Evolutionary conservation across 1,140 invertebrate genomes (phyloP), one percentile per base, ranked within the genome.

Genomic region (Dendrolimus kikuchii): DNA sequence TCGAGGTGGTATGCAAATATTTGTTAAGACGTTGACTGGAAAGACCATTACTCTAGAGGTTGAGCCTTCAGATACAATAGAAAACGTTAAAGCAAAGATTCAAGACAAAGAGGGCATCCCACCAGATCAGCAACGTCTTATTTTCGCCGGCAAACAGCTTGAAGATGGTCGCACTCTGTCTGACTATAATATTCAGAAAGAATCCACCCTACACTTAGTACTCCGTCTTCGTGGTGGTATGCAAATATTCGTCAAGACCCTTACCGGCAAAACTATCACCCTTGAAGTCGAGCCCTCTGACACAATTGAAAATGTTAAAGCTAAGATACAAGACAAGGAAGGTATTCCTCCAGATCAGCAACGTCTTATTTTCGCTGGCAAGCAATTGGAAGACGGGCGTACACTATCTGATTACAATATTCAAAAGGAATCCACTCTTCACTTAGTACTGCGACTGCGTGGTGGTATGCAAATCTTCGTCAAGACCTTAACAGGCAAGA

Each of bases 1-100:
- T 5, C 53, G 53, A n/a, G 53, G 53, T 49, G 53, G 53, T 44
- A 55, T 55, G 53, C 53, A 55, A 47, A 55, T 55, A 10, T 55
- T 55, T 23, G 53, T 55, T 4, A 55, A 55, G 7, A 55, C 53
- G 5, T 7, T 55, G 36, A 55, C 53, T 5, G 53, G 53, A 0
- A 55, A 55, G 9, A 55, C 53, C n/a, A 55, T 55, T 38, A 55
- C 53, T 10, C 10, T 55, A 2, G 53, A 55, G 9, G 53, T 55
- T 5, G 53, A 55, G 38, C 36, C 53, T n/a, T 55, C 53, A 7
- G 53, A 55, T 42, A 55, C 53, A 40, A 55, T 55, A 5, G 53
- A 55, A 44, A 55, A 55, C 39, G 53, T 55, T 2, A 55, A 55
- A n/a, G 53, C 53, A 2, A 55, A 55, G 40, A 55, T 55, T 7